These are phyloP conservation scores for Xylocampa areola DNA, from an alignment of 2,888 invertebrate genomes.

Conservation along the genomic window DNA sequence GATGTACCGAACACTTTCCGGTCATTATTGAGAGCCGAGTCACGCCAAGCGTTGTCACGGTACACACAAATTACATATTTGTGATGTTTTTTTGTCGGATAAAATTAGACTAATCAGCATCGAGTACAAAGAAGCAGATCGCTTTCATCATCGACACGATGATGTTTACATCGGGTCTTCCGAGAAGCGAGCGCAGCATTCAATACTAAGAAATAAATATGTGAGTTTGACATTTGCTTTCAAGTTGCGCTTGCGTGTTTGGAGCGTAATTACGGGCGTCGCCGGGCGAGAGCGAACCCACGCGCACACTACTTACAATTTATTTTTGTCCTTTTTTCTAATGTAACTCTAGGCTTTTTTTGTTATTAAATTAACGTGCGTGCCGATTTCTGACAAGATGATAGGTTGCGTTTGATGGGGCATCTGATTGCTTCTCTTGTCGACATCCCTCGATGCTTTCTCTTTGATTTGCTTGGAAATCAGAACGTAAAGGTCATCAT, in stretches of 20 bases:
- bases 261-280: constrained; percentile 83
- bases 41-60: constrained; percentile 82
- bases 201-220: constrained; percentile 90
- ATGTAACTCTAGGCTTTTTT: constrained; percentile 79
- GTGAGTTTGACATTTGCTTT: constrained; percentile 90
- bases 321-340: constrained; percentile 75
- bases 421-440: constrained; percentile 89
- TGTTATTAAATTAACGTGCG: constrained; percentile 89
- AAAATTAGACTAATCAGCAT: constrained; percentile 89
- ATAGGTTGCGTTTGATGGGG: constrained; percentile 87
- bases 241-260: constrained; percentile 87
- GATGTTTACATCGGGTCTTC: constrained; percentile 88
- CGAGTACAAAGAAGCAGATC: constrained; percentile 88
- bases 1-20: constrained; percentile 64
- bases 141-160: constrained; percentile 90
- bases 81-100: constrained; percentile 73
- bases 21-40: constrained; percentile 72
- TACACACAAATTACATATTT: constrained; percentile 80
- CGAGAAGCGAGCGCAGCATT: constrained; percentile 85
- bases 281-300: constrained; percentile 56
- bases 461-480: constrained; percentile 87
- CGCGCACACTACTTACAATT: constrained; percentile 73
- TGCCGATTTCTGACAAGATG: constrained; percentile 89
- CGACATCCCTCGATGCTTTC: constrained; percentile 86
- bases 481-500: constrained; percentile 73